A percentile compares a stretch with the other conserved stretches of the same genome.
Evolutionary conservation across 37 sponge, comb jelly and placozoan genomes (phyloP).

Genomic region (Petrosia ficiformis): DNA sequence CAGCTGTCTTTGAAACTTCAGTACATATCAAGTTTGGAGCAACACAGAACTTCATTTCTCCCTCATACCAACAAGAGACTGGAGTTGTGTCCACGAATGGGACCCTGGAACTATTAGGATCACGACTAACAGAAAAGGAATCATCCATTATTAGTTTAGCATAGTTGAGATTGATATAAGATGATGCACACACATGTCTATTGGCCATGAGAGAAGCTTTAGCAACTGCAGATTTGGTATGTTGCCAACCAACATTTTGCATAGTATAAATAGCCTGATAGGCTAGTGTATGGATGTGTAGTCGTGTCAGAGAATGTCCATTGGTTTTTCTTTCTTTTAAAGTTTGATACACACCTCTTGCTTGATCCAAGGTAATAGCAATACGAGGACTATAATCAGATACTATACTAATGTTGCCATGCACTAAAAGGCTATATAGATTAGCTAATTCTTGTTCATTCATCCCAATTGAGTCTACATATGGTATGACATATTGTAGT

Average conservation of each 20-base stretch:
- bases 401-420: constrained; percentile 32
- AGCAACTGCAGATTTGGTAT: constrained; percentile 59
- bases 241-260: constrained; percentile 47
- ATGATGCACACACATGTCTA: constrained; percentile 65
- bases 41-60: constrained; percentile 57
- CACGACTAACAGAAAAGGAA: constrained; percentile 59
- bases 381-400: constrained; percentile 56
- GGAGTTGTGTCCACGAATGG: constrained; percentile 67
- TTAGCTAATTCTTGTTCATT: constrained; percentile 89
- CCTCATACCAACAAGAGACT: constrained; percentile 77
- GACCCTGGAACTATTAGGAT: constrained; percentile 56
- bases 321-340: constrained; percentile 7
- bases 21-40: constrained; percentile 84
- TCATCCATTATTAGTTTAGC: constrained; percentile 70
- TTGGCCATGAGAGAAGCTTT: constrained; percentile 79
- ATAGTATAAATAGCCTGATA: constrained; percentile 67
- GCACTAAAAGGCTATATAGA: constrained; percentile 29
- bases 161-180: constrained; percentile 30
- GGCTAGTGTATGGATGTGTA: constrained; percentile 86
- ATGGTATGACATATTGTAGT: constrained; percentile 54
- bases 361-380: constrained; percentile 58
- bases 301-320: constrained; percentile 33
- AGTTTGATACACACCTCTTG: constrained; percentile 21
- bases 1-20: constrained; percentile 56
- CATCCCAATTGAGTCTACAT: constrained; percentile 83